Conservation (phyloP, 2,888 invertebrate species). For the Volucella inanis region DNA sequence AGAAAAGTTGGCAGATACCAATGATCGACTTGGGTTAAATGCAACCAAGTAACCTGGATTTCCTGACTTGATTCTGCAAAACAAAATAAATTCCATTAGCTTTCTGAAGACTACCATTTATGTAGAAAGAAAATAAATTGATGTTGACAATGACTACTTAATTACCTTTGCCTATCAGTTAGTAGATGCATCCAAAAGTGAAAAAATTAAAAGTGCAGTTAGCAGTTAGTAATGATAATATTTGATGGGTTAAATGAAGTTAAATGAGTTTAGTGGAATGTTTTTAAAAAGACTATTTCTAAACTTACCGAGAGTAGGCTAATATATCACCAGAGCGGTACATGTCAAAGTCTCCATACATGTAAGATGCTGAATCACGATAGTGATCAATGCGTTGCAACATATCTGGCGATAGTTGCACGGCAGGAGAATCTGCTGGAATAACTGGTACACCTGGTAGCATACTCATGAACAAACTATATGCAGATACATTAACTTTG, state of each 20-base stretch:
- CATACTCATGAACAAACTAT: conserved; percentile 88
- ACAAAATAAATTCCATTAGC: conserved; percentile 16
- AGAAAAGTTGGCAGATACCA: conserved; percentile 85
- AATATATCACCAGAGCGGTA: conserved; percentile 84
- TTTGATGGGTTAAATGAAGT: conserved; percentile 10
- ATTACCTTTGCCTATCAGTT: conserved; percentile 78
- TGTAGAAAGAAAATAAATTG: conserved; percentile 11
- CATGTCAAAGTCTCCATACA: conserved; percentile 85
- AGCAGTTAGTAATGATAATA: conserved; percentile 40
- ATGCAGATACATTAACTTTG: conserved; percentile 80
- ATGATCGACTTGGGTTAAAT: conserved; percentile 86
- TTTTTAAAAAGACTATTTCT: neutral
- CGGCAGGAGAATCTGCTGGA: conserved; percentile 79
- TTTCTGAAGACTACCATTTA: conserved; percentile 2
- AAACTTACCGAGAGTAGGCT: conserved; percentile 87
- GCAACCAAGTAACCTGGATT: conserved; percentile 90
- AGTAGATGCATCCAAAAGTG: conserved; percentile 49
- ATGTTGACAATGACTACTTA: conserved; percentile 37
- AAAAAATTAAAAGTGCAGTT: conserved; percentile 22
- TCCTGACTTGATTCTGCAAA: conserved; percentile 87
- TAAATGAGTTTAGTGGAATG: neutral
- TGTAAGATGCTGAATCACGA: conserved; percentile 85
- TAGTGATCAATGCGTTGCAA: conserved; percentile 81
- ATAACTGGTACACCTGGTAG: conserved; percentile 90
- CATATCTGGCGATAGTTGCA: conserved; percentile 75